A percentile compares a stretch with the other conserved stretches of the same genome.
Evolutionary conservation across 2,797 vertebrate genomes (phyloP).

Genomic region (Sebastes steindachneri): DNA sequence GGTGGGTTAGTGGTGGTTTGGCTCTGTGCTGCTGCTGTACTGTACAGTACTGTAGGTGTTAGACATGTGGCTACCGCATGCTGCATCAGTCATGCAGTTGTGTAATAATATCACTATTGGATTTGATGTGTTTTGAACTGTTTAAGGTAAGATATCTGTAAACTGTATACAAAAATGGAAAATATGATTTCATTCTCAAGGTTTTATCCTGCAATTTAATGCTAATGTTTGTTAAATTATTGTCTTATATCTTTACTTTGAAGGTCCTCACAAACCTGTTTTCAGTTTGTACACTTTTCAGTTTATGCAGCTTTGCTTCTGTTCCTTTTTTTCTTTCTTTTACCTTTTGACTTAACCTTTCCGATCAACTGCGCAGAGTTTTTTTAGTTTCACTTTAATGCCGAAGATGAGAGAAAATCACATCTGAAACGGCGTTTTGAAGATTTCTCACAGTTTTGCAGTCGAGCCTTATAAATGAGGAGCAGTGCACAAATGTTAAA

Average conservation of each 20-base stretch:
- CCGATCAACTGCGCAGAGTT: not conserved
- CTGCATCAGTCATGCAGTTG: slow-evolving; percentile 77
- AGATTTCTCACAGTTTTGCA: not conserved
- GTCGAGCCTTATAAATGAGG: slow-evolving; percentile 3
- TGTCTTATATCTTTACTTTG: slow-evolving; percentile 53
- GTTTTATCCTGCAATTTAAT: slow-evolving; percentile 41
- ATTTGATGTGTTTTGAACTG: slow-evolving; percentile 72
- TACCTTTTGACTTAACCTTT: slow-evolving; percentile 19
- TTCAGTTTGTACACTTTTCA: slow-evolving; percentile 53
- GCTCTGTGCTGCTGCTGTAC: slow-evolving; percentile 80
- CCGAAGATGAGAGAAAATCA: slow-evolving; percentile 17
- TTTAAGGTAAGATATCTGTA: slow-evolving; percentile 76
- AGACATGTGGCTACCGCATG: slow-evolving; percentile 81
- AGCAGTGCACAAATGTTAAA: not conserved
- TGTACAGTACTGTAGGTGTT: slow-evolving; percentile 75
- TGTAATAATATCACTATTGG: slow-evolving; percentile 69
- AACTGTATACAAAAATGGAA: slow-evolving; percentile 65
- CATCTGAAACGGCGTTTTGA: slow-evolving; percentile 7
- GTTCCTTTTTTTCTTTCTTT: slow-evolving; percentile 27
- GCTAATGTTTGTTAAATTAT: slow-evolving; percentile 39
- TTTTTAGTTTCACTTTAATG: slow-evolving; percentile 7
- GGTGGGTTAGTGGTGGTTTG: slow-evolving; percentile 76
- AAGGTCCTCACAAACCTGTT: slow-evolving; percentile 36
- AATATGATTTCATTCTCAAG: slow-evolving; percentile 16
- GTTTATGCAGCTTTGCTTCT: slow-evolving; percentile 49